These are phyloP conservation scores for Cylloceria caligata DNA, from an alignment of 2,888 invertebrate species.

Conservation along the genomic window DNA sequence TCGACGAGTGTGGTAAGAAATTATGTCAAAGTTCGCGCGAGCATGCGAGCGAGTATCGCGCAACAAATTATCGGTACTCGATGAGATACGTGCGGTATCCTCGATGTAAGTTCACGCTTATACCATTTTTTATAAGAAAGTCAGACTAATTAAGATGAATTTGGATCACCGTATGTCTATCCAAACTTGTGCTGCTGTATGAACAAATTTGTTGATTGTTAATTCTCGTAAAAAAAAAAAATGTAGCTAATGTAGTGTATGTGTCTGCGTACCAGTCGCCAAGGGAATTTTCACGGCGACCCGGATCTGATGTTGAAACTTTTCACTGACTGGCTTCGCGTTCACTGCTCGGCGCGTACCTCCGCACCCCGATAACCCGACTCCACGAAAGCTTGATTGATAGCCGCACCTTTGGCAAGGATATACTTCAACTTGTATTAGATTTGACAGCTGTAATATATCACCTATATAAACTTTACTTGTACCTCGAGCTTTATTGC, in stretches of 20 bases:
- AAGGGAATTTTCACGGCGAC: conserved; percentile 13
- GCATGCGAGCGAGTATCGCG: conserved; percentile 3
- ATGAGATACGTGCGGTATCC: too few species aligned
- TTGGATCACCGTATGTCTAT: too few species aligned
- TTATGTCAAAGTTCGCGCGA: not conserved
- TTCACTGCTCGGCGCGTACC: not conserved
- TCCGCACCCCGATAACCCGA: conserved; percentile 21
- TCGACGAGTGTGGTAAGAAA: conserved; percentile 22
- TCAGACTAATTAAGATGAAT: too few species aligned
- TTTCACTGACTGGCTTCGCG: conserved; percentile 16
- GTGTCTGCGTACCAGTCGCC: conserved; percentile 9
- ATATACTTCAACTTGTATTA: conserved; percentile 45
- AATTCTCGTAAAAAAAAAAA: too few species aligned
- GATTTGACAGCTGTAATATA: conserved; percentile 44
- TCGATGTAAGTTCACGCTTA: too few species aligned
- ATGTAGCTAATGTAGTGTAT: too few species aligned
- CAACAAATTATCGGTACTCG: conserved; percentile 12
- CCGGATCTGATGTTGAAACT: conserved; percentile 39
- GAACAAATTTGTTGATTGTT: too few species aligned
- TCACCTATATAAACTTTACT: conserved; percentile 27
- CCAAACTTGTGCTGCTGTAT: too few species aligned
- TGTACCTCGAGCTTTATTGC: conserved; percentile 11
- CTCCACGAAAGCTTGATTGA: conserved; percentile 33
- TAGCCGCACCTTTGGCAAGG: conserved; percentile 30
- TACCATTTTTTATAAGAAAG: too few species aligned